Conservation (phyloP, 2,797 vertebrate genomes). For the Dromococcyx pavoninus region DNA sequence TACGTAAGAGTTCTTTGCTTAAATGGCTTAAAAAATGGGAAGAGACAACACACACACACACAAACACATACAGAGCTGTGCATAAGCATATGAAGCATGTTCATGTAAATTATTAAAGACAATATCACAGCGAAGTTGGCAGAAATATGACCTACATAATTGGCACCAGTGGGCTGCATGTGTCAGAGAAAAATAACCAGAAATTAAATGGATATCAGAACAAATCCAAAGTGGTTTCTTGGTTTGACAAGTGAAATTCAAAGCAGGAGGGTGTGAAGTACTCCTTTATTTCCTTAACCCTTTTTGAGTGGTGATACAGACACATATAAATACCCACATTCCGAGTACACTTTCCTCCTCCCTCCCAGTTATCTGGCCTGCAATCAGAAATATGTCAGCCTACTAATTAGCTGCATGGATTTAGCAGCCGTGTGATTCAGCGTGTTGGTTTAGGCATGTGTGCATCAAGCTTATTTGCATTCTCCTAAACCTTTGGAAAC, state of each 20-base stretch:
- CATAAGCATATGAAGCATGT: not conserved
- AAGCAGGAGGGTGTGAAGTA: not conserved
- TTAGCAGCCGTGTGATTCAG: not conserved
- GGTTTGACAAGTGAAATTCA: conserved; percentile 1
- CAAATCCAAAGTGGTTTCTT: not conserved
- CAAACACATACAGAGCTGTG: not conserved
- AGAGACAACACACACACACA: not conserved
- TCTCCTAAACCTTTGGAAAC: not conserved
- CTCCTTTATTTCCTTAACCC: not conserved
- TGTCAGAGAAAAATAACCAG: not conserved
- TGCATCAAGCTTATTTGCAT: not conserved
- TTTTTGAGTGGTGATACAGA: not conserved
- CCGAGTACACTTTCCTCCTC: not conserved
- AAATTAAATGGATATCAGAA: not conserved
- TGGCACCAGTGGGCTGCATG: not conserved
- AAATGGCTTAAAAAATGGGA: not conserved
- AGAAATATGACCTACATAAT: conserved; percentile 1
- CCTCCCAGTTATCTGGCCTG: not conserved
- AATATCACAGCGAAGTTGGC: not conserved
- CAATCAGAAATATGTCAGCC: not conserved
- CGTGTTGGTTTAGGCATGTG: not conserved
- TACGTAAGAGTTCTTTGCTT: not conserved
- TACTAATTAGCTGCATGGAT: not conserved
- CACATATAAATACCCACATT: not conserved
- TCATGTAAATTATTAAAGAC: conserved; percentile 45